Base-by-base conservation (phyloP, 2,888 invertebrate genomes). In the Anticlea derivata region DNA sequence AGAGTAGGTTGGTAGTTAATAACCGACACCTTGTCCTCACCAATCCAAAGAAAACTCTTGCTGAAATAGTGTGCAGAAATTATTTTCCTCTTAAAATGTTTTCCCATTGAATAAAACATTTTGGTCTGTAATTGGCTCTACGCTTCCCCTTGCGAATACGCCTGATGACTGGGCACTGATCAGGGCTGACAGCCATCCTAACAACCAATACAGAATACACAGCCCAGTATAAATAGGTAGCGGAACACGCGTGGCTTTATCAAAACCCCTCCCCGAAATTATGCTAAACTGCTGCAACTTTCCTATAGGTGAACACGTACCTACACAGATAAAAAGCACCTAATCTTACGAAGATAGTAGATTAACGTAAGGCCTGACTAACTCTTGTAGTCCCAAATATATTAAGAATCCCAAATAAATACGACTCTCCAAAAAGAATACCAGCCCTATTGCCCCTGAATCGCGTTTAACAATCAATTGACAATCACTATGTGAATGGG, bases 401-500 rank as follows among this genome's bases (percentile, higher is more conserved):
- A 7, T 23, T 3, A 1, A 5, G 23, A 2, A 23, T 31, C n/a
- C 27, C 12, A 31, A 41, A 33, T 7, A 41, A 23, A 12, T n/a
- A 31, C 2, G n/a, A 7, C 20, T 27, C 33, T 10, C 7, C 12
- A 8, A 30, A 35, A 34, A 40, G 7, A 27, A 39, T 22, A 49
- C 13, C 55, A 59, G 51, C 57, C 55, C 59, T 55, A 58, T 38
- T 40, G 51, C 41, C 46, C 38, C 31, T 59, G 52, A 59, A 58
- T 57, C 55, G 55, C 55, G 55, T 56, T 71, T 70, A 65, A 55
- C 68, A 75, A 78, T 84, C 82, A 83, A 83, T 83, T 79, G 82
- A 78, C 76, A 75, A 79, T 76, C 68, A 74, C 73, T 64, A 70
- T 66, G 80, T 86, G 85, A 86, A 87, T 86, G 85, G 80, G 75